Evolutionary conservation across 2,797 vertebrate genomes (phyloP).

Genomic region (Aselliscus stoliczkanus): DNA sequence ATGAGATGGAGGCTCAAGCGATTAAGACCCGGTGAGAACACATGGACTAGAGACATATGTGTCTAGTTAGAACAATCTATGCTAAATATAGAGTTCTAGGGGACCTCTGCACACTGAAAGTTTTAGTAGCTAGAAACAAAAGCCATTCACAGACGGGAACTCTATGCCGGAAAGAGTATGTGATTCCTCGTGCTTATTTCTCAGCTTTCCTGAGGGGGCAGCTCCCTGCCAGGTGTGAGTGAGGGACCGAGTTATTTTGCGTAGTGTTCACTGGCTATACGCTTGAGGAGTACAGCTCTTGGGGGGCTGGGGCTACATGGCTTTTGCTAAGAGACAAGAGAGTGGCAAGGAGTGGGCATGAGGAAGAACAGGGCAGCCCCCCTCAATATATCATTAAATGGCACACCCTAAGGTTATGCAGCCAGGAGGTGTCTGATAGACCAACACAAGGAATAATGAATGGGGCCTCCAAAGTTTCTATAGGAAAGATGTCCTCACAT

Average conservation of each 20-base stretch:
- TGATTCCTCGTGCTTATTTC: background rate
- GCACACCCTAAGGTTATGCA: background rate
- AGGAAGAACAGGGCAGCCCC: background rate
- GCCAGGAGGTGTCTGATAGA: background rate
- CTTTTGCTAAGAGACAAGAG: background rate
- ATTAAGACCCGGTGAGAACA: background rate
- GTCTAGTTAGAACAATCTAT: background rate
- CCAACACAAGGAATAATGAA: background rate
- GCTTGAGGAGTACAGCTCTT: background rate
- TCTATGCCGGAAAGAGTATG: background rate
- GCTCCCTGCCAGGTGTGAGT: background rate
- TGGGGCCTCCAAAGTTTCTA: background rate
- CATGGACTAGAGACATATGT: fast-evolving
- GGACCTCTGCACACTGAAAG: background rate
- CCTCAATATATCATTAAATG: background rate
- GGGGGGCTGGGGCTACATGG: background rate
- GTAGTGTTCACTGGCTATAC: background rate
- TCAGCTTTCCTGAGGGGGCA: background rate
- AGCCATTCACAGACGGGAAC: background rate
- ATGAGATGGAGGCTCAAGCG: background rate
- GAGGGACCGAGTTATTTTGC: background rate
- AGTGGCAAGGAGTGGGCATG: background rate
- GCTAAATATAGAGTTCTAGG: background rate
- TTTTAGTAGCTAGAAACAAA: slow-evolving; percentile 11
- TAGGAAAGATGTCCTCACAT: background rate